Base-by-base conservation (phyloP, 2,113 vertebrate genomes). In the Hippocampus comes region DNA sequence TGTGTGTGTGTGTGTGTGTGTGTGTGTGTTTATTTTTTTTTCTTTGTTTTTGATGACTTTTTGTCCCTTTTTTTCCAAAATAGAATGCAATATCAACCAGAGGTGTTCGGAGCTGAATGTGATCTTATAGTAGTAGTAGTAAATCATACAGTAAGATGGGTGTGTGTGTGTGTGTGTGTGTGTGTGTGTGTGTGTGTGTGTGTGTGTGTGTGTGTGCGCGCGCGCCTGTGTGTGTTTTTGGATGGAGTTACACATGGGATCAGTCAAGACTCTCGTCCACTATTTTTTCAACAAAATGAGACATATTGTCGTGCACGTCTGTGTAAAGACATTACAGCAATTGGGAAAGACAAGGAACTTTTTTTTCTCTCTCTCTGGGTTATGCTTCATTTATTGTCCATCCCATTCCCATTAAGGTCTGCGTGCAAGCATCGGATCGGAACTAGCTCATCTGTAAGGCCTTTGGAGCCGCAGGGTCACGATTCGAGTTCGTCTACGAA, bases 171-270 rank as follows among this genome's bases (percentile, higher is more conserved):
- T 64, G 67, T 72, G 68, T 68, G 1, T 34, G 42, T 2, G 10
- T 10, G 42, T 9, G 66, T 43, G 48, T 34, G 69, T 64, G 67
- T 72, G 68, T 68, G 30, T 34, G 30, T 34, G 2, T 38, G 43
- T 2, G 10, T 11, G 43, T 11, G 66, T 43, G 48, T 34, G 69
- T 64, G 67, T 72, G 68, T 68, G 30, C 3, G 30, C 3, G 30
- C 61, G 67, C 70, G 69, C 38, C 68, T 38, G 1, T 1, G 5
- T 38, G 34, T 38, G 79, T 75, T 86, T 75, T 84, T 79, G 73
- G 82, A 81, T 78, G 77, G 71, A 78, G 76, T 64, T 55, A 73
- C 71, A 75, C 55, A 7, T 64, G 78, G 72, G 63, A 83, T 83
- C 15, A 1, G 51, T n/a, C 8, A 20, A 53, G 14, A 60, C 57